Base-by-base conservation (phyloP, 2,888 invertebrate genomes). In the Plebejus anna region DNA sequence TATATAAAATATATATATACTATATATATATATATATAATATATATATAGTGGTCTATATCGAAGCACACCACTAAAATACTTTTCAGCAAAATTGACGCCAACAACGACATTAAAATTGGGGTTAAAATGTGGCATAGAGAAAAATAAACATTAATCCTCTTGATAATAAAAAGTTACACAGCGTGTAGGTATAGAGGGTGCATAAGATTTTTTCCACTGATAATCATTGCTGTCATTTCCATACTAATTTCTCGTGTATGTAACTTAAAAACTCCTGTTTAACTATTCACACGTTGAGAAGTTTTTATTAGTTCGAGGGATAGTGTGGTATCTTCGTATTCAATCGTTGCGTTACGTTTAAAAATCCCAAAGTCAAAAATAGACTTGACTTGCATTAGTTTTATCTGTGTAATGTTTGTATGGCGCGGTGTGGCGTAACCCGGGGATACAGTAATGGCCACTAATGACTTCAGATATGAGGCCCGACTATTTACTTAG, bases 381-480 rank as follows among this genome's bases (percentile, higher is more conserved):
- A n/a, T n/a, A 7, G 3, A 61, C 22, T 22, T 61, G 9, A 61
- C 13, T 13, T 32, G 11, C 32, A 11, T 66, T 66, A 32, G 9
- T 28, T 28, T 28, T 66, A 32, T 66, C 13, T 11, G 66, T 66
- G 13, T 66, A 32, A 61, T 28, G 32, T 66, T 66, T 36, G 32
- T 32, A 36, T 66, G 13, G 22, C 22, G 66, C 66, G 66, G 2
- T 36, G 5, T 66, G 66, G 32, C 13, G 32, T 66, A 36, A 66
- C 66, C 11, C 5, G 66, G 32, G 28, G 66, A 66, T 36, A 66
- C 28, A 7, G 61, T 66, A 66, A 66, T 66, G 66, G 66, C 13
- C 32, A 32, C 66, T 66, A 66, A 66, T 66, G 32, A 36, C 66
- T 66, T 32, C 13, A 66, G 36, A 66, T 66, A 66, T 66, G 32